These are phyloP conservation scores for Tachuris rubrigastra DNA, from an alignment of 2,113 vertebrate genomes.

Conservation along the genomic window DNA sequence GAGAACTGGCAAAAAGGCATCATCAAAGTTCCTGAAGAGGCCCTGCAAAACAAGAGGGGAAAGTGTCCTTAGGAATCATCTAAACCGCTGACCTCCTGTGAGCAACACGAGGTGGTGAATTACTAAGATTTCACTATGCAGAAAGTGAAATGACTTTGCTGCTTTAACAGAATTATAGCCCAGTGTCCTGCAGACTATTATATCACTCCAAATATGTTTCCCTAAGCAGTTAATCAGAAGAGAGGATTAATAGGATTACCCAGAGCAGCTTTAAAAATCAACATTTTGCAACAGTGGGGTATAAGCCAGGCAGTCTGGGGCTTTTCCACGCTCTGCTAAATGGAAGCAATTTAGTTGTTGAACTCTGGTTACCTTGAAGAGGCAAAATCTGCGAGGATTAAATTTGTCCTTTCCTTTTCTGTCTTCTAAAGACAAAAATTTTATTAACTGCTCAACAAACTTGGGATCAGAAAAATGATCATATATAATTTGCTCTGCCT, in stretches of 20 bases:
- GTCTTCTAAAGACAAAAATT: slow-evolving; percentile 96
- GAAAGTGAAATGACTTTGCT: not conserved
- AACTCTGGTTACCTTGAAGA: slow-evolving; percentile 89
- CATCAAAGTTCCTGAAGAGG: slow-evolving; percentile 92
- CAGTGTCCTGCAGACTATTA: not conserved
- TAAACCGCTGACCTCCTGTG: not conserved
- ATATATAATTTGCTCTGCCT: slow-evolving; percentile 94
- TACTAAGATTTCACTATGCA: not conserved
- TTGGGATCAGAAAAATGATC: slow-evolving; percentile 93
- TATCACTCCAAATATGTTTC: not conserved
- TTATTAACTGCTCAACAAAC: slow-evolving; percentile 93
- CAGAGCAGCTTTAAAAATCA: not conserved
- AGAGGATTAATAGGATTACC: not conserved
- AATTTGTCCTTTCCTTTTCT: slow-evolving; percentile 99
- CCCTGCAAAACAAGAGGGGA: slow-evolving; percentile 75
- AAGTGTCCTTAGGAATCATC: not conserved
- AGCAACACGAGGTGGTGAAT: not conserved
- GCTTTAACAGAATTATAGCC: not conserved
- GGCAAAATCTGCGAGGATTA: slow-evolving; percentile 94
- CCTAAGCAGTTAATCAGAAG: not conserved
- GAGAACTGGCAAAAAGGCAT: slow-evolving; percentile 88
- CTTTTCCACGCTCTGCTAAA: not conserved
- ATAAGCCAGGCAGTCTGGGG: not conserved
- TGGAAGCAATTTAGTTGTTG: not conserved
- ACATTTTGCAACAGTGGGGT: not conserved